Conservation (phyloP, 2,888 invertebrate species). For the Lepidochitona cinerea region DNA sequence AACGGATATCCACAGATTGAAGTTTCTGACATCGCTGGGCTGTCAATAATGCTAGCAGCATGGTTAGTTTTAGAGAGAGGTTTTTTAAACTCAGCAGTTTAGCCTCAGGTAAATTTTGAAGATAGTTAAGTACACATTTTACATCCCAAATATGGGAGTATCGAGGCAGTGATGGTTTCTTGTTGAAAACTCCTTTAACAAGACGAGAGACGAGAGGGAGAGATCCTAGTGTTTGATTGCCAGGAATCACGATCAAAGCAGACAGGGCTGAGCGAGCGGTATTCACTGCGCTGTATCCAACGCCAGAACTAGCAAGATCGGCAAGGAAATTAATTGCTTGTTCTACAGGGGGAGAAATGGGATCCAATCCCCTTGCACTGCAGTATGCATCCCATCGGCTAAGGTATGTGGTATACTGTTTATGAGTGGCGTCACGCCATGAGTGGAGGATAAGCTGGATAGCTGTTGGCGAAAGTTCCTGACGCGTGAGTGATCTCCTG, state of each 20-base stretch:
- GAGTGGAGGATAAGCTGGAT: constrained; percentile 25
- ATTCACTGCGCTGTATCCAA: constrained; percentile 29
- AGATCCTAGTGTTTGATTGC: neutral
- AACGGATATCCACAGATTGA: neutral
- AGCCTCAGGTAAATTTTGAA: neutral
- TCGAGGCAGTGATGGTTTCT: constrained; percentile 3
- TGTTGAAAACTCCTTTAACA: neutral
- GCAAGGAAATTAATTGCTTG: constrained; percentile 27
- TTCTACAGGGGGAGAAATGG: constrained; percentile 23
- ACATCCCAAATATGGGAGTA: constrained; percentile 7
- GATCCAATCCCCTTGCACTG: constrained; percentile 24
- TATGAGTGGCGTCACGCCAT: constrained; percentile 28
- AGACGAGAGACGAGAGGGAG: neutral
- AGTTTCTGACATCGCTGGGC: neutral
- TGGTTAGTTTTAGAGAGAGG: constrained; percentile 1
- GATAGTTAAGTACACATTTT: neutral
- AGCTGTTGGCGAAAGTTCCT: constrained; percentile 5
- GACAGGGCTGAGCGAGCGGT: neutral
- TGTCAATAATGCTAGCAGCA: constrained; percentile 6
- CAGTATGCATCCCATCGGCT: constrained; percentile 34
- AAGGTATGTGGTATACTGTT: constrained; percentile 27
- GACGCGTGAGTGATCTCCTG: constrained; percentile 5
- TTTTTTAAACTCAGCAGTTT: neutral
- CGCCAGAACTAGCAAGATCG: constrained; percentile 11
- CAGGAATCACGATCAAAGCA: neutral